phyloP scores from a whole-genome alignment of 2,113 vertebrate species.

The Gobius niger region DNA sequence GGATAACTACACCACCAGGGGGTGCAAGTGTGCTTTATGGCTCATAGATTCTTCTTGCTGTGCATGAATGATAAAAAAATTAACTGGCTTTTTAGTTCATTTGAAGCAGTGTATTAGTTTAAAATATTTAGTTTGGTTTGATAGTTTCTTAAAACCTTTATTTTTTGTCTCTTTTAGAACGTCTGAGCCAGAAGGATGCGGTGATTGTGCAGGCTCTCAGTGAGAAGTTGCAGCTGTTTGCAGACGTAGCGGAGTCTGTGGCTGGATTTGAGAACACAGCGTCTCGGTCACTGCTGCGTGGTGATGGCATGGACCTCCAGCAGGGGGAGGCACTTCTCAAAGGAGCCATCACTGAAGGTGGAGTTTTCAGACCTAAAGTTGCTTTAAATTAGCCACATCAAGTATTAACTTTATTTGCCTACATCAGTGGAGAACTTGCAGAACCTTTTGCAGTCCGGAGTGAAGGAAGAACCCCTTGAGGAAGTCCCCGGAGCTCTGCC shows the following conservation, averaged over 20 bases:
- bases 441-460: slow-evolving; percentile 79
- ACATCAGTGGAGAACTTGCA: slow-evolving; percentile 87
- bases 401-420: slow-evolving; percentile 13
- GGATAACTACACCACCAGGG: slow-evolving; percentile 39
- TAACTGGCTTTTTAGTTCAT: too few species aligned
- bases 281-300: slow-evolving; percentile 75
- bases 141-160: neutral
- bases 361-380: neutral
- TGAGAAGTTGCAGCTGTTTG: slow-evolving; percentile 91
- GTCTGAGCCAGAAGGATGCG: slow-evolving; percentile 82
- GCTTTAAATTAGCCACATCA: neutral
- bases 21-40: slow-evolving; percentile 22
- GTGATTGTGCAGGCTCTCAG: slow-evolving; percentile 81
- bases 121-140: neutral
- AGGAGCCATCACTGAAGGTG: slow-evolving; percentile 88
- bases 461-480: slow-evolving; percentile 64
- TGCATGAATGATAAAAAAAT: too few species aligned
- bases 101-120: neutral
- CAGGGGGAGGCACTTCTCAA: slow-evolving; percentile 86
- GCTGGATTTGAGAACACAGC: slow-evolving; percentile 77
- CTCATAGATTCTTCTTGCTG: neutral
- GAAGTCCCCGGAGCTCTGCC: slow-evolving; percentile 69
- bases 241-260: slow-evolving; percentile 83
- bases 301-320: slow-evolving; percentile 81
- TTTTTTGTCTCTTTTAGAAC: slow-evolving; percentile 74